These are phyloP conservation scores for Xestobium rufovillosum DNA, from an alignment of 2,888 invertebrate genomes.

Conservation along the genomic window DNA sequence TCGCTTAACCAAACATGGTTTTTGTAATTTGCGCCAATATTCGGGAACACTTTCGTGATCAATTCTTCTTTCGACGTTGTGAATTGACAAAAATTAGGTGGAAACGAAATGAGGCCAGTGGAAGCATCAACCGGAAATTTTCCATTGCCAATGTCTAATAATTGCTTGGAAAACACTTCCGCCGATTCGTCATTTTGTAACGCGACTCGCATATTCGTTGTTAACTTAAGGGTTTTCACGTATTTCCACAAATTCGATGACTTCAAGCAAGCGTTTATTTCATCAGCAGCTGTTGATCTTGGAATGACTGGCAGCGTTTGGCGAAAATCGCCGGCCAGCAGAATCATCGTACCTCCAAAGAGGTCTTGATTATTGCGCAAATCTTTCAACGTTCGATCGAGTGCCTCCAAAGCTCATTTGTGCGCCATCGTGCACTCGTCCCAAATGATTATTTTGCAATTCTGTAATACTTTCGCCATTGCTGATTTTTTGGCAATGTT, in stretches of 20 bases:
- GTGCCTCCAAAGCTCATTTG: constrained; percentile 20
- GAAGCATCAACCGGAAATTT: constrained; percentile 25
- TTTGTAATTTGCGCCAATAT: constrained; percentile 28
- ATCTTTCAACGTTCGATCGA: constrained; percentile 28
- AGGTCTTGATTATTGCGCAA: constrained; percentile 16
- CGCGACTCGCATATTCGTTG: constrained; percentile 28
- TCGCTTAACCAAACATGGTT: constrained; percentile 27
- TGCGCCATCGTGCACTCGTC: constrained; percentile 25
- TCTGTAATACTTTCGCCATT: constrained; percentile 27
- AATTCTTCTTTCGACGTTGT: constrained; percentile 25
- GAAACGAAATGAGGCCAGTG: constrained; percentile 29
- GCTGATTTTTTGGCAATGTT: constrained; percentile 26
- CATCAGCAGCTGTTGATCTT: constrained; percentile 31
- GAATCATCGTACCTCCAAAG: constrained; percentile 31
- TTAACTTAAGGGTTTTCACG: constrained; percentile 25
- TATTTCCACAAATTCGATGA: constrained; percentile 28
- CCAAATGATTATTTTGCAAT: constrained; percentile 19
- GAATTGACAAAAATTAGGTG: constrained; percentile 28
- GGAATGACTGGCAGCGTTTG: constrained; percentile 34
- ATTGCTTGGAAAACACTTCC: constrained; percentile 27
- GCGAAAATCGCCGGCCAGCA: constrained; percentile 33
- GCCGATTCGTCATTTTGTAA: constrained; percentile 26
- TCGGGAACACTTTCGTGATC: constrained; percentile 31
- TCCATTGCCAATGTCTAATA: no score
- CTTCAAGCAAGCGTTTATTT: constrained; percentile 33